phyloP scores from a whole-genome alignment of 1,140 invertebrate genomes.

The Cotesia glomerata region DNA sequence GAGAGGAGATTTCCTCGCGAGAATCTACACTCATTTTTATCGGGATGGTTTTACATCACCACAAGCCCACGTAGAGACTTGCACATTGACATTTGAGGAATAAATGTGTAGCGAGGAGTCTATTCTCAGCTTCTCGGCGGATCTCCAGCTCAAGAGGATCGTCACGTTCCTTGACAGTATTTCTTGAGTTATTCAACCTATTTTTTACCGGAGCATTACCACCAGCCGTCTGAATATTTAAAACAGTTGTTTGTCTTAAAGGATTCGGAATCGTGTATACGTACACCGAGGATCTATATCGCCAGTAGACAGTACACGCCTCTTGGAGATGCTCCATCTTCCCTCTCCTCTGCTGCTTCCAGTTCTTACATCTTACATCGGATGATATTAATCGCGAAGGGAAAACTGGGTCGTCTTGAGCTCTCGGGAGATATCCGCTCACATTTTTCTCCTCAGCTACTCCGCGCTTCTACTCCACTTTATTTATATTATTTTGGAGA shows the following conservation, averaged over 20 bases:
- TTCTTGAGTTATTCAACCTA: background rate
- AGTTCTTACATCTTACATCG: background rate
- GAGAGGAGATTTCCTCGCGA: no score
- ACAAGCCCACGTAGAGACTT: no score
- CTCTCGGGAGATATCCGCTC: background rate
- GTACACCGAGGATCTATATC: background rate
- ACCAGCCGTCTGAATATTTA: background rate
- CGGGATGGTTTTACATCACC: no score
- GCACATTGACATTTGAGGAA: no score
- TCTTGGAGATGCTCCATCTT: background rate
- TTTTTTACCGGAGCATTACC: background rate
- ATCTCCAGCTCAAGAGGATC: background rate
- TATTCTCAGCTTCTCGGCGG: no score
- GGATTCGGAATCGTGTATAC: background rate
- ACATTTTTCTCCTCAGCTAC: background rate
- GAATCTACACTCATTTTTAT: no score
- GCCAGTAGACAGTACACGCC: background rate
- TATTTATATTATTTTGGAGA: background rate
- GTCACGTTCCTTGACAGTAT: background rate
- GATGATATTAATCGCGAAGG: background rate
- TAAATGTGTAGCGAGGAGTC: no score
- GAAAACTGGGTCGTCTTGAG: slow-evolving; percentile 11
- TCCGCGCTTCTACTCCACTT: background rate
- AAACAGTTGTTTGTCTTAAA: background rate
- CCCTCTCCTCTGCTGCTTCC: background rate